These are phyloP conservation scores for Atta colombica DNA, from an alignment of 1,140 invertebrate genomes.

Conservation along the genomic window DNA sequence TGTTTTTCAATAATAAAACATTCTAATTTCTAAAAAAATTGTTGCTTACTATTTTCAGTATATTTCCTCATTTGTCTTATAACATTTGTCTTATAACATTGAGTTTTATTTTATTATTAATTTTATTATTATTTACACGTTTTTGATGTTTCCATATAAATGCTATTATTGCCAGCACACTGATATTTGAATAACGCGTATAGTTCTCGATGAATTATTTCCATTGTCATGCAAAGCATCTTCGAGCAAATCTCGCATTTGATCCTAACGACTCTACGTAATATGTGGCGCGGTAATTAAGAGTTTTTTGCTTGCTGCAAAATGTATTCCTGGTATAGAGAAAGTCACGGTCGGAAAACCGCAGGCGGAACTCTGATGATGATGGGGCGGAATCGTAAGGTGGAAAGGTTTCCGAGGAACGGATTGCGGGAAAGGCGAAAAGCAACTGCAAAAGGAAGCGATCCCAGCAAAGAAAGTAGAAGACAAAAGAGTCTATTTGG, in stretches of 20 bases:
- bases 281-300: constrained; percentile 74
- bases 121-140: not conserved
- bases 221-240: constrained; percentile 66
- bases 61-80: no score
- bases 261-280: constrained; percentile 71
- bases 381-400: constrained; percentile 69
- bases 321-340: constrained; percentile 68
- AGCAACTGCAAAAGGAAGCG: constrained; percentile 69
- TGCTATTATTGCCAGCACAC: not conserved
- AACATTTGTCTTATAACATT: not conserved
- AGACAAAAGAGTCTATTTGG: constrained; percentile 70
- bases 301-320: constrained; percentile 69
- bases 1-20: no score
- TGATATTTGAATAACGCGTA: constrained; percentile 12
- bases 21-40: no score
- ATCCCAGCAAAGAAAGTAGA: constrained; percentile 65
- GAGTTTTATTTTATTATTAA: not conserved
- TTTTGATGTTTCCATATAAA: not conserved
- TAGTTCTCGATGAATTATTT: not conserved
- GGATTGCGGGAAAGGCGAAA: constrained; percentile 62
- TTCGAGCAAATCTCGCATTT: constrained; percentile 61
- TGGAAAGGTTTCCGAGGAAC: constrained; percentile 64
- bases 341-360: constrained; percentile 29
- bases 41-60: no score
- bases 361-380: constrained; percentile 62